phyloP scores from a whole-genome alignment of 2,113 vertebrate genomes.

The Heteronetta atricapilla region DNA sequence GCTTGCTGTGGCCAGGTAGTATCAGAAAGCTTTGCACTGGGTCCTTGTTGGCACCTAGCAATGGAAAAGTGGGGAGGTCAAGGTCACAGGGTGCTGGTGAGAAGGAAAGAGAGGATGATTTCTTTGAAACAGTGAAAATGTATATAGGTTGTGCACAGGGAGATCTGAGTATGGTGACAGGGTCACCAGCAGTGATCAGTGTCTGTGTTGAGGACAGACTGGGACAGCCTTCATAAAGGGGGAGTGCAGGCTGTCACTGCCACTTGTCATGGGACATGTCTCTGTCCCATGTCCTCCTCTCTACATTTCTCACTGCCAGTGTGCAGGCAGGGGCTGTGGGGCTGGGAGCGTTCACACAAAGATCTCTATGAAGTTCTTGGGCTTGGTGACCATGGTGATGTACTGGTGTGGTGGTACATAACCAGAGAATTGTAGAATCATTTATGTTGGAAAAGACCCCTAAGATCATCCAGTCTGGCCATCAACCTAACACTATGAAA shows the following conservation, averaged over 20 bases:
- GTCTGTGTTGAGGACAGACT: background rate
- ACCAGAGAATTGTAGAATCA: no score
- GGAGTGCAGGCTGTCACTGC: rapidly evolving
- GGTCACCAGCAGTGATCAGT: background rate
- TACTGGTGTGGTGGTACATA: no score
- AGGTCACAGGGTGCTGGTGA: background rate
- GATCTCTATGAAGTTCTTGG: no score
- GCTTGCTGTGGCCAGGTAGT: background rate
- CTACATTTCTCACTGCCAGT: no score
- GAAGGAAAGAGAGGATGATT: background rate
- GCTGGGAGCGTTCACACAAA: background rate
- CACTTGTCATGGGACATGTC: background rate
- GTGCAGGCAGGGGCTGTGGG: background rate
- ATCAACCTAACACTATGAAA: no score
- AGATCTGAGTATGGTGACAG: background rate
- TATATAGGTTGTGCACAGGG: background rate
- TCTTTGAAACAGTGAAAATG: background rate
- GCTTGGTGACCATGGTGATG: no score
- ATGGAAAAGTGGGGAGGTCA: background rate
- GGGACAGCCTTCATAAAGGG: background rate
- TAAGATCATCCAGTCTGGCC: no score
- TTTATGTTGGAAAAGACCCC: no score
- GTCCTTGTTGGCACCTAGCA: background rate
- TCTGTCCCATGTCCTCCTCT: background rate
- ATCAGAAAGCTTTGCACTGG: background rate